Evolutionary conservation across 2,797 vertebrate genomes (phyloP).

Genomic region (Melanotaenia nigrans): DNA sequence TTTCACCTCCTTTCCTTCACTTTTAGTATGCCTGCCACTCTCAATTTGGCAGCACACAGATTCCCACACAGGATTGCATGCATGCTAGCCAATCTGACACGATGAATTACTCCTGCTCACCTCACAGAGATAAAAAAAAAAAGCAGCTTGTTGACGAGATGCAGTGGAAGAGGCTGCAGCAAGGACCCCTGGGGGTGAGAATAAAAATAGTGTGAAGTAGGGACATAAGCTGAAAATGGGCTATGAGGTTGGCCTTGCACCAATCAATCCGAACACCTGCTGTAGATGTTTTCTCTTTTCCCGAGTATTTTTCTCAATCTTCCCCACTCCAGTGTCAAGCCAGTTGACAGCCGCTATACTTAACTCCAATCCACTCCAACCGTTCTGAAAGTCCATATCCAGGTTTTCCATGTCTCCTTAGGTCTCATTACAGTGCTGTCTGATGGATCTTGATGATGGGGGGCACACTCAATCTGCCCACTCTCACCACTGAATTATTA

Average conservation of each 20-base stretch:
- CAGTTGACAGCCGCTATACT: constrained; percentile 10
- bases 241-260: constrained; percentile 29
- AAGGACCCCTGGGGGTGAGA: constrained; percentile 20
- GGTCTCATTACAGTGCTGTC: constrained; percentile 55
- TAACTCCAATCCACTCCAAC: constrained; percentile 35
- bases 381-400: constrained; percentile 21
- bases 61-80: constrained; percentile 20
- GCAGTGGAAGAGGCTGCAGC: constrained; percentile 22
- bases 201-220: constrained; percentile 20
- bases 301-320: constrained; percentile 10
- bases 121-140: constrained; percentile 24
- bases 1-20: constrained; percentile 14
- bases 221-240: constrained; percentile 28
- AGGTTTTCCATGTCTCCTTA: constrained; percentile 62
- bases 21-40: constrained; percentile 6
- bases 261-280: constrained; percentile 25
- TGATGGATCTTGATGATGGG: constrained; percentile 39
- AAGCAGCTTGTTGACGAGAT: constrained; percentile 28
- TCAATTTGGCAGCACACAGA: constrained; percentile 38
- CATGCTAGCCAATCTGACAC: constrained; percentile 28
- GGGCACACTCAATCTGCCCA: constrained; percentile 52
- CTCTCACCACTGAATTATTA: constrained; percentile 67
- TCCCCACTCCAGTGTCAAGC: neutral
- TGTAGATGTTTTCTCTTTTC: constrained; percentile 23
- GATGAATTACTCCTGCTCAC: constrained; percentile 41